Base-by-base conservation (phyloP, 2,888 invertebrate genomes). In the Nowickia ferox region DNA sequence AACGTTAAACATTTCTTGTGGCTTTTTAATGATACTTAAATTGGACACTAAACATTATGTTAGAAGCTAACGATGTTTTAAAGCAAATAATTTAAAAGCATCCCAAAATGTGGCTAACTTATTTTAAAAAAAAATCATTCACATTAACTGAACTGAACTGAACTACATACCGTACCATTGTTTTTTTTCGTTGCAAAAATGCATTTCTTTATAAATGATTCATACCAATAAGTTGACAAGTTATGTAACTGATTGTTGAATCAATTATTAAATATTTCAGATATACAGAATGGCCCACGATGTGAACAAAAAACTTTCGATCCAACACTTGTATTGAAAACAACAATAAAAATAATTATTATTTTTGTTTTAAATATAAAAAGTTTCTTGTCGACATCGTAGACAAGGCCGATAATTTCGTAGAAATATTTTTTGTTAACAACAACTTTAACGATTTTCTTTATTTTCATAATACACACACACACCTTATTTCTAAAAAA, bases 131-230 rank as follows among this genome's bases (percentile, higher is more conserved):
- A 74, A 59, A 38, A 42, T 63, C 15, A 63, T 55, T 38, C 38
- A 51, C 19, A 22, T 15, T 2, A 46, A n/a, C 22, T 15, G 22
- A 59, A 42, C 51, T 42, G 51, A 51, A 74, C 13, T 38, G 30
- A 15, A 42, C 11, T 9, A 40, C 44, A 42, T 19, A 22, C 9
- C 10, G 15, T 6, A 17, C 61, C 0, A 38, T 55, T 77, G n/a
- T 51, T 17, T 30, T 48, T 74, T 57, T 59, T 40, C 22, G 9
- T 8, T n/a, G 30, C 11, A 57, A 13, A 22, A 68, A 42, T 38
- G 0, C 22, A 74, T 66, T 72, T 74, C 59, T 61, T 59, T 59
- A 1, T 10, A 65, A 83, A 53, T 83, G 83, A 83, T 11, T 83
- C 71, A 76, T 44, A n/a, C 11, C 9, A 19, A 38, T 42, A 8